phyloP scores from a whole-genome alignment of 2,113 vertebrate genomes.

The Halichoerus grypus region DNA sequence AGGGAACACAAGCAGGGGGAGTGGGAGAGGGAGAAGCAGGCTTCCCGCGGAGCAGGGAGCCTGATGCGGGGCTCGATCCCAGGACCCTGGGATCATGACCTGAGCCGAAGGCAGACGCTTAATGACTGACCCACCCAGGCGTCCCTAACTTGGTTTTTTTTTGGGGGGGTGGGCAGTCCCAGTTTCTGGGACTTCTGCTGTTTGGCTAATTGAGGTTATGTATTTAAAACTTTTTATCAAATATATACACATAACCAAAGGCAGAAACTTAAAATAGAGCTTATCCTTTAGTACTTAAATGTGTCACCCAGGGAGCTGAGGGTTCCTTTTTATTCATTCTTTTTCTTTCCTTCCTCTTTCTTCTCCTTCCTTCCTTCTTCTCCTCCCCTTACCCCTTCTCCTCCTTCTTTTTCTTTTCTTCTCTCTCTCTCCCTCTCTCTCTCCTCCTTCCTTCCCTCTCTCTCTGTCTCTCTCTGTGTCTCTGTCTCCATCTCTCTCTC shows the following conservation, averaged over 20 bases:
- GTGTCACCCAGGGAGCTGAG: neutral
- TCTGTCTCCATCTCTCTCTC: neutral
- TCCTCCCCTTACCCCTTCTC: too few relatives aligned
- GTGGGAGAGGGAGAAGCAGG: too few relatives aligned
- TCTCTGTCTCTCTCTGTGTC: accelerated
- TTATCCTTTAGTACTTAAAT: neutral
- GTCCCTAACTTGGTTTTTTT: neutral
- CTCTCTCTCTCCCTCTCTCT: neutral
- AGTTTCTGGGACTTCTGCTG: neutral
- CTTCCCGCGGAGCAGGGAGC: too few relatives aligned
- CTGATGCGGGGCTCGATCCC: too few relatives aligned
- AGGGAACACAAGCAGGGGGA: too few relatives aligned
- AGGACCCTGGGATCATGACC: too few relatives aligned
- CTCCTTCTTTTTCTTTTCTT: neutral
- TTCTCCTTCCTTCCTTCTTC: too few relatives aligned
- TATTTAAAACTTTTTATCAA: slow-evolving; percentile 20
- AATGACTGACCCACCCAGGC: too few relatives aligned
- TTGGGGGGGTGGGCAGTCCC: too few relatives aligned
- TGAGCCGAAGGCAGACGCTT: too few relatives aligned
- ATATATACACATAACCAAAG: neutral
- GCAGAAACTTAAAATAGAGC: neutral
- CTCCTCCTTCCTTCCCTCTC: too few relatives aligned
- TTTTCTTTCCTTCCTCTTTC: neutral
- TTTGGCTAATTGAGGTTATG: neutral
- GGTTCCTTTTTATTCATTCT: neutral